These are phyloP conservation scores for Hydropotes inermis DNA, from an alignment of 2,113 vertebrate genomes.

Conservation along the genomic window DNA sequence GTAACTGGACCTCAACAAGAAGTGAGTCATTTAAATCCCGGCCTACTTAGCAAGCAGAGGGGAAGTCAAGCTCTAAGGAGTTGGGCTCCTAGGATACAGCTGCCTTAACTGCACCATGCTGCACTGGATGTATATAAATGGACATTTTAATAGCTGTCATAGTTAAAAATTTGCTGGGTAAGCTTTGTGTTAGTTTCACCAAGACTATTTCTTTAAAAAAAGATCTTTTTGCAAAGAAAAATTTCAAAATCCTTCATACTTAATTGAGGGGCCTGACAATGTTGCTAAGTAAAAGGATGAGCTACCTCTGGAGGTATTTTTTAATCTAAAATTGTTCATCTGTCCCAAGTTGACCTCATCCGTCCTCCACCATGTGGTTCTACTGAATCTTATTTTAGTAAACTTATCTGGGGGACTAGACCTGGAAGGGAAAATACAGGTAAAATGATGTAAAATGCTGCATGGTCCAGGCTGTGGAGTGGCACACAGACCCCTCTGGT, in stretches of 20 bases:
- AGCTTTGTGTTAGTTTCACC: not conserved
- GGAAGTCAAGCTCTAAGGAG: fast-evolving
- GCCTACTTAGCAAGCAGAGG: not conserved
- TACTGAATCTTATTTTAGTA: not conserved
- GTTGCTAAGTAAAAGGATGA: not conserved
- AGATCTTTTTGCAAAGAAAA: not conserved
- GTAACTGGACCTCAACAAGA: not conserved
- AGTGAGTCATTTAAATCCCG: not conserved
- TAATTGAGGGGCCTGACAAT: not conserved
- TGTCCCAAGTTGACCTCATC: not conserved
- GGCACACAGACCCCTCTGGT: not conserved
- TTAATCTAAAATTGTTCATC: not conserved
- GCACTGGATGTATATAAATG: not conserved
- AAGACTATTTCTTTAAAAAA: not conserved
- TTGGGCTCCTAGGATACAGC: not conserved
- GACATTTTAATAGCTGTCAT: not conserved
- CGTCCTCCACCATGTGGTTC: not conserved
- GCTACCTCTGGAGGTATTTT: not conserved
- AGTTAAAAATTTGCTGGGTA: not conserved
- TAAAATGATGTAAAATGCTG: not conserved
- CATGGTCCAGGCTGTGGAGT: not conserved
- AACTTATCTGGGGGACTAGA: not conserved
- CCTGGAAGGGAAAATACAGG: not conserved
- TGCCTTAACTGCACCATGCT: not conserved
- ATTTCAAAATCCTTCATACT: not conserved